phyloP scores from a whole-genome alignment of 2,797 vertebrate genomes.

The Cynodonichthys magdalenae region DNA sequence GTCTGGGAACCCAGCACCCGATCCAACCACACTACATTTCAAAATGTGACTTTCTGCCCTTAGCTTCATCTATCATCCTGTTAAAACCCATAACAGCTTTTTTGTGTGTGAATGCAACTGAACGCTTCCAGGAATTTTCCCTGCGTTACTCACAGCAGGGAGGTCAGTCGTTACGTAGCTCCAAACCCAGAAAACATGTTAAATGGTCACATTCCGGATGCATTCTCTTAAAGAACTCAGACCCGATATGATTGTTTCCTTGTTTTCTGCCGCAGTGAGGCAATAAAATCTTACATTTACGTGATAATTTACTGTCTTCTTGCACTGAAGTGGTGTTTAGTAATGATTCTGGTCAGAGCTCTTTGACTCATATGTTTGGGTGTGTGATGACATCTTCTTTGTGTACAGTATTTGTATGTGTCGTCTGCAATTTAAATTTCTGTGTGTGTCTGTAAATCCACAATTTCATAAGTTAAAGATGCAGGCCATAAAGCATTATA shows the following conservation, averaged over 20 bases:
- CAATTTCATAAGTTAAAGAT: no score
- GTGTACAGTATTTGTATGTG: slow-evolving; percentile 4
- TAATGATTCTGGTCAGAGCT: slow-evolving; percentile 18
- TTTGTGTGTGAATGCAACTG: slow-evolving; percentile 23
- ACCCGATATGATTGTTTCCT: slow-evolving; percentile 38
- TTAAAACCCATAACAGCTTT: slow-evolving; percentile 47
- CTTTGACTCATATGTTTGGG: slow-evolving; percentile 6
- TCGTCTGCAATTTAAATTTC: slow-evolving; percentile 33
- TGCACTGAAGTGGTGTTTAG: slow-evolving; percentile 27
- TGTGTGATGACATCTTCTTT: slow-evolving; percentile 9
- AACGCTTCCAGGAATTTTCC: slow-evolving; percentile 41
- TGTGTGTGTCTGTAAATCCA: neutral
- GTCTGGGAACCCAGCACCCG: slow-evolving; percentile 61
- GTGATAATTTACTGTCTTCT: slow-evolving; percentile 27
- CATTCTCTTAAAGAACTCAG: slow-evolving; percentile 34
- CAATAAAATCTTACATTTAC: slow-evolving; percentile 40
- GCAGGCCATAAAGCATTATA: no score
- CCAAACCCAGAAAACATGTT: slow-evolving; percentile 51
- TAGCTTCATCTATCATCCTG: slow-evolving; percentile 56
- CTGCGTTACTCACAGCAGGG: slow-evolving; percentile 37
- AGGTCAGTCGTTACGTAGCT: slow-evolving; percentile 16
- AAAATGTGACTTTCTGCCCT: slow-evolving; percentile 61
- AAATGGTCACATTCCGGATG: slow-evolving; percentile 44
- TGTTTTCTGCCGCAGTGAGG: slow-evolving; percentile 58
- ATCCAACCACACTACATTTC: slow-evolving; percentile 52